Percentiles rank a stretch among this genome's conserved stretches.
Conservation (phyloP, 2,113 vertebrate species). For the Ceratotherium simum region DNA sequence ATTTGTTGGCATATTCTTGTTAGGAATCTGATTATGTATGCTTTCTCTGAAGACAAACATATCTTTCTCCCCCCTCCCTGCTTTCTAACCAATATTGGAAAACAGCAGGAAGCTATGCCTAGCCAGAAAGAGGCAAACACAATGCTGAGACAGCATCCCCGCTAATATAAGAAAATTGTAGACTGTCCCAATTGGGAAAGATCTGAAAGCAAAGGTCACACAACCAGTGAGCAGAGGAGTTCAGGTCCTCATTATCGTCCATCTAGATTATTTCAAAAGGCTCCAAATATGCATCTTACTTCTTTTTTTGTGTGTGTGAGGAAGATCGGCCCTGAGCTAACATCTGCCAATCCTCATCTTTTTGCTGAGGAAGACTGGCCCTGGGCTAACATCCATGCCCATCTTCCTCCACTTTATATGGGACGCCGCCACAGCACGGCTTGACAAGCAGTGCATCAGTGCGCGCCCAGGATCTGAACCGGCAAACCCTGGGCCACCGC, state of each 20-base stretch:
- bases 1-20: too few relatives aligned
- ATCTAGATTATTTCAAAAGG: background rate
- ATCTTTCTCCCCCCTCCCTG: background rate
- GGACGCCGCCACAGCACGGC: too few relatives aligned
- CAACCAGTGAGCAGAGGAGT: background rate
- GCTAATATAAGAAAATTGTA: background rate
- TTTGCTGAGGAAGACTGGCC: too few relatives aligned
- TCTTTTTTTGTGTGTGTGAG: background rate
- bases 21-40: background rate
- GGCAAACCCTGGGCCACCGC: too few relatives aligned
- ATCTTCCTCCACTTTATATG: too few relatives aligned
- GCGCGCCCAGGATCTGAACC: too few relatives aligned
- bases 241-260: background rate
- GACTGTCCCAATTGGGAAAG: background rate
- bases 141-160: background rate
- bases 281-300: background rate
- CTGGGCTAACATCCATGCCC: too few relatives aligned
- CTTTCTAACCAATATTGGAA: background rate
- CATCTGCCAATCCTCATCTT: too few relatives aligned
- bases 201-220: background rate
- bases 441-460: too few relatives aligned
- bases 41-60: background rate
- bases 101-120: background rate
- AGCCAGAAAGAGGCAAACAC: background rate
- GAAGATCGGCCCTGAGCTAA: too few relatives aligned